Evolutionary conservation across 2,113 vertebrate genomes (phyloP), one percentile per base, ranked within the genome.

Genomic region (Melanerpes aurifrons): DNA sequence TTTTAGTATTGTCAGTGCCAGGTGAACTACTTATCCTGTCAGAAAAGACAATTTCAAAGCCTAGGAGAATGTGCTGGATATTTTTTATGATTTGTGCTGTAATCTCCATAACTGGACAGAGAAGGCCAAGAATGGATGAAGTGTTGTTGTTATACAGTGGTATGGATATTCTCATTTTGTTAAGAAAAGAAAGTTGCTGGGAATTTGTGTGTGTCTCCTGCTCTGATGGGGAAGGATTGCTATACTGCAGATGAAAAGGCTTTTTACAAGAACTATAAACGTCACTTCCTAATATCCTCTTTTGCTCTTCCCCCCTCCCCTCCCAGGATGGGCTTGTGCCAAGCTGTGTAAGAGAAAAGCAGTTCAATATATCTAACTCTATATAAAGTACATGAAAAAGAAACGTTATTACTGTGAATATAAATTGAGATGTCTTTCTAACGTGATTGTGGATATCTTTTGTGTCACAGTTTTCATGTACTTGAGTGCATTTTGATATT

Each of bases 71-170:
- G 37, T 68, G 40, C 13, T 70, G n/a, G 32, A 6, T 69, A 1
- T 31, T 92, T 57, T 48, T 48, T 5, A 6, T 57, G 45, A 12
- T 68, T 90, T 53, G 24, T 71, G 25, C 19, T 54, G 2, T 29
- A 43, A 20, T n/a, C 54, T 56, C 54, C 5, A 1, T 14, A n/a
- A 40, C 15, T 54, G 45, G 20, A 15, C 18, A 12, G 28, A 12
- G 22, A 68, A 62, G 16, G 28, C 72, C 20, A 56, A 18, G 6
- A 32, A 45, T n/a, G 19, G 53, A 19, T 64, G 58, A 82, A 66
- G 3, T 3, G 9, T 2, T 82, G 14, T 3, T 81, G 2, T 43
- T 53, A 4, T 6, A 24, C 7, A 3, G 12, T 17, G 17, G 3
- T 24, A 47, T 10, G 53, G 40, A 67, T 82, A 71, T n/a, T 76